phyloP scores from a whole-genome alignment of 2,113 vertebrate genomes.

The Mesembrinibis cayennensis region DNA sequence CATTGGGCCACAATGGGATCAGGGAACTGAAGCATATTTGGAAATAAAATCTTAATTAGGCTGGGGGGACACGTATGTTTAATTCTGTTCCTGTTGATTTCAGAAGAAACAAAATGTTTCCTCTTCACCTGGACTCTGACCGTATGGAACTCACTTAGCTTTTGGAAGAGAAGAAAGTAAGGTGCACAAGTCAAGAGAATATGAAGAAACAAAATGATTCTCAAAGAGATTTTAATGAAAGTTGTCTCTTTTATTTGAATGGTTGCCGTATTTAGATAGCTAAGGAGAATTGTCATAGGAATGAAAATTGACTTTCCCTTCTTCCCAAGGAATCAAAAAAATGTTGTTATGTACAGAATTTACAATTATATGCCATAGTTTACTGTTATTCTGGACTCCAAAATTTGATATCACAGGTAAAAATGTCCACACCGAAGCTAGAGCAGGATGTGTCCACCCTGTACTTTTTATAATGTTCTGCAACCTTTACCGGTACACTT shows the following conservation, averaged over 20 bases:
- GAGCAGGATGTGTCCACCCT: neutral
- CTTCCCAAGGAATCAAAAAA: slow-evolving; percentile 19
- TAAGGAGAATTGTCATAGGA: neutral
- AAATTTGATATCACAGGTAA: neutral
- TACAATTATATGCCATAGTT: slow-evolving; percentile 33
- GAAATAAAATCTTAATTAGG: neutral
- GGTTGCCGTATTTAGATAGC: neutral
- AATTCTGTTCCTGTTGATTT: neutral
- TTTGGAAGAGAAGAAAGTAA: neutral
- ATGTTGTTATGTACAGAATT: slow-evolving; percentile 48
- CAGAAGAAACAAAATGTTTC: neutral
- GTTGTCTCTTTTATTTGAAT: slow-evolving; percentile 1
- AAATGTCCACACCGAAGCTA: neutral
- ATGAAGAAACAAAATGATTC: neutral
- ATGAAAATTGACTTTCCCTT: slow-evolving; percentile 3
- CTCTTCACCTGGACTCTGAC: neutral
- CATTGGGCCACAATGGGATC: neutral
- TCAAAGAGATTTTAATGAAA: neutral
- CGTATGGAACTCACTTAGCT: neutral
- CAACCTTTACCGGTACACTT: neutral
- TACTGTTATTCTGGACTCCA: neutral
- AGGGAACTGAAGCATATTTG: neutral
- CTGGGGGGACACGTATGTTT: neutral
- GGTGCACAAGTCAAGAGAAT: neutral
- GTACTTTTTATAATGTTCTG: neutral